Evolutionary conservation across 2,888 invertebrate genomes (phyloP).

Genomic region (Cartodere bifasciata): DNA sequence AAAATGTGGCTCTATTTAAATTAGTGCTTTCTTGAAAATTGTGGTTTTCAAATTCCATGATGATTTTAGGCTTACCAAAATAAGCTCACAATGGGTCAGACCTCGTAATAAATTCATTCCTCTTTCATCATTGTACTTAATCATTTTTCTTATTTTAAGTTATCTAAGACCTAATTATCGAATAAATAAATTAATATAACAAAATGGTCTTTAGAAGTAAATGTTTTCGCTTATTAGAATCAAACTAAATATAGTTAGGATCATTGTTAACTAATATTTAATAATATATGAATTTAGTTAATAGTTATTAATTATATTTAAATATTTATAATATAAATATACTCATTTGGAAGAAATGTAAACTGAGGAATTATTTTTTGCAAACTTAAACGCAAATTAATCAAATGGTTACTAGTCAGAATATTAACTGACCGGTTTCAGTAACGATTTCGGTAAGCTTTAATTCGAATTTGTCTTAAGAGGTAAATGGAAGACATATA

Average conservation of each 20-base stretch:
- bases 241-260: slow-evolving; percentile 33
- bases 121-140: slow-evolving; percentile 1
- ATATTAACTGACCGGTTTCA: not conserved
- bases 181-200: slow-evolving; percentile 2
- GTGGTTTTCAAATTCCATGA: no score
- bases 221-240: slow-evolving; percentile 34
- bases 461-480: not conserved
- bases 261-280: slow-evolving; percentile 37
- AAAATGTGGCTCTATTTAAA: no score
- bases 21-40: no score
- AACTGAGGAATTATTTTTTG: no score
- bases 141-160: slow-evolving; percentile 2
- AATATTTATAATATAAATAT: slow-evolving; percentile 27
- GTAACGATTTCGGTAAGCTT: slow-evolving; percentile 1
- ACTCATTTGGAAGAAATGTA: no score
- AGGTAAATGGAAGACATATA: no score
- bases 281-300: slow-evolving; percentile 19
- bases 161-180: slow-evolving; percentile 2
- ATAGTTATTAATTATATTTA: slow-evolving; percentile 25
- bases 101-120: no score
- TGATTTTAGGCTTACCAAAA: slow-evolving; percentile 7
- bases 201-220: slow-evolving; percentile 7
- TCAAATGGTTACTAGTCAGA: not conserved
- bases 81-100: no score
- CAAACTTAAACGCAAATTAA: not conserved